These are phyloP conservation scores for Glareola pratincola DNA, from an alignment of 2,113 vertebrate species.

Conservation along the genomic window DNA sequence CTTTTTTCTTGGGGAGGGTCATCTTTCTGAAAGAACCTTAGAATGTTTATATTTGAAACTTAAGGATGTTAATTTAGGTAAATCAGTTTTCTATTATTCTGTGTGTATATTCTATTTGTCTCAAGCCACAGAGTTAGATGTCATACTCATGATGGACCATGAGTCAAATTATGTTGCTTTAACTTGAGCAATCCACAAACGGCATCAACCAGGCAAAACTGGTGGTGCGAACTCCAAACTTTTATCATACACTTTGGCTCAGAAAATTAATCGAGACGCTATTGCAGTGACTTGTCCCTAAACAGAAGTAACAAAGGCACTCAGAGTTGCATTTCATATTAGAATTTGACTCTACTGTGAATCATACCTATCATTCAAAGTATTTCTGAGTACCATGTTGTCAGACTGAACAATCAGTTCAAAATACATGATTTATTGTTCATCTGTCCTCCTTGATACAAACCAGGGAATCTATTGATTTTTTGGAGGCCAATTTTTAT, in stretches of 20 bases:
- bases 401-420: conserved; percentile 51
- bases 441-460: conserved; percentile 55
- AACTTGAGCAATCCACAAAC: neutral
- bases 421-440: conserved; percentile 58
- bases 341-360: neutral
- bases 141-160: neutral
- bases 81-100: neutral
- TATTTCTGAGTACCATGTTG: conserved; percentile 27
- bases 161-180: neutral
- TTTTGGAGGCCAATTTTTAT: conserved; percentile 64
- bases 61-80: neutral
- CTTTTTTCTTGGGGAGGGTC: neutral
- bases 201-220: neutral
- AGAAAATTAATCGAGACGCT: neutral
- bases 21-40: neutral
- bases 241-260: neutral
- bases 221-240: neutral
- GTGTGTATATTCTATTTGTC: neutral
- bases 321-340: neutral
- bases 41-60: neutral
- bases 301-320: neutral
- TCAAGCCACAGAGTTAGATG: neutral
- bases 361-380: conserved; percentile 36
- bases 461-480: conserved; percentile 62
- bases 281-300: neutral